Percentiles rank a stretch among this genome's conserved stretches.
These are phyloP conservation scores for Ectemnius continuus DNA, from an alignment of 2,888 invertebrate species.

Conservation along the genomic window DNA sequence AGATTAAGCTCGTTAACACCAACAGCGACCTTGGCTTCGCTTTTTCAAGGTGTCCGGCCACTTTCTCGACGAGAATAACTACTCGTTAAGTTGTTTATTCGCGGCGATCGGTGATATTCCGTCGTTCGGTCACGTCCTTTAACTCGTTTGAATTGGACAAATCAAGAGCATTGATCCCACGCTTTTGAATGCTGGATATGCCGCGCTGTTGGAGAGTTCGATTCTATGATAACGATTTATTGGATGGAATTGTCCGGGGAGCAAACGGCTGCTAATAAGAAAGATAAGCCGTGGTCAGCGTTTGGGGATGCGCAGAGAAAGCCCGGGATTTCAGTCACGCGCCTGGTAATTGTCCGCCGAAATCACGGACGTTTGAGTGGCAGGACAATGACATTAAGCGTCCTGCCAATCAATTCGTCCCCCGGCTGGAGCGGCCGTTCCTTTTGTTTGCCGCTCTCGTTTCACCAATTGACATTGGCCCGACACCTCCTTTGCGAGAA, in stretches of 20 bases:
- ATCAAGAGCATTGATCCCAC: too few species aligned
- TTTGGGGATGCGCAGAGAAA: not conserved
- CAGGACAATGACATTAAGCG: slow-evolving; percentile 47
- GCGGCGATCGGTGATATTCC: too few species aligned
- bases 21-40: not conserved
- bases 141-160: too few species aligned
- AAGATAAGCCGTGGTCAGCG: slow-evolving; percentile 19
- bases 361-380: slow-evolving; percentile 47
- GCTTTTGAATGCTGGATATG: not conserved
- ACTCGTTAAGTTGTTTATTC: too few species aligned
- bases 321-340: slow-evolving; percentile 39
- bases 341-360: slow-evolving; percentile 39
- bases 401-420: slow-evolving; percentile 28
- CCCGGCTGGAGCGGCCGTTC: slow-evolving; percentile 19
- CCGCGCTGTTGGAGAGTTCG: too few species aligned
- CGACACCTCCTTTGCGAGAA: not conserved
- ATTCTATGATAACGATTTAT: too few species aligned
- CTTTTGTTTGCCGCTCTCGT: slow-evolving; percentile 26
- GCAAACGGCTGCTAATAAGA: slow-evolving; percentile 22
- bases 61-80: too few species aligned
- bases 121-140: too few species aligned
- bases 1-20: slow-evolving; percentile 31
- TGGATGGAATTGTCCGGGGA: too few species aligned
- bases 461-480: not conserved
- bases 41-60: too few species aligned